Base-by-base conservation (phyloP, 2,888 invertebrate species). In the Plemyria rubiginata region DNA sequence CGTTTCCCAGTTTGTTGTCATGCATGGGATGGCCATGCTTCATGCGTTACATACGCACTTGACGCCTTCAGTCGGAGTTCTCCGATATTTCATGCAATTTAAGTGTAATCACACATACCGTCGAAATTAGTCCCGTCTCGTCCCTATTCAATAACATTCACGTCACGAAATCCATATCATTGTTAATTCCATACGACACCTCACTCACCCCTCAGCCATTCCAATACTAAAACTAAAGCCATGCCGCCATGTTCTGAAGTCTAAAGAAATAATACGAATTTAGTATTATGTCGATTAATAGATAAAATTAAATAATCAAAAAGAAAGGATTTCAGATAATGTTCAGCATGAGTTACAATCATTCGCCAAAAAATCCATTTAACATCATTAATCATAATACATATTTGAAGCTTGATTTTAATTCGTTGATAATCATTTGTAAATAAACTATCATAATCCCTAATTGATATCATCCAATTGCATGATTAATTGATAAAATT, bases 341-440 rank as follows among this genome's bases (percentile, higher is more conserved):
- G 38, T 58, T 29, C 13, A 1, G 16, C 49, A 48, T 53, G 16
- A 15, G 49, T 8, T 38, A 38, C 46, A 46, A 60, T 65, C 57
- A 65, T 51, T 41, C 60, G 54, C 50, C 22, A 38, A 54, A 43
- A 60, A 67, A 65, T 65, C 55, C 59, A 54, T 56, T 38, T 49
- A 48, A 58, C 43, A 51, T 63, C 66, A 68, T 70, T 51, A 40
- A 60, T 67, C 65, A 67, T 60, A 65, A 62, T 67, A 41, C 60
- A 56, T 61, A 38, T 54, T 52, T 48, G 32, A 53, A 46, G 59
- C 62, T 11, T 61, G 22, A 53, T 46, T 29, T 49, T 63, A 65
- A 67, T 56, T 60, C 41, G 48, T 63, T 52, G 3, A 22, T 45
- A 55, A 52, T 52, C 57, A 50, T 59, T 22, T 50, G 57, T 58